Evolutionary conservation across 1,140 invertebrate species (phyloP).

Genomic region (Drosophila navojoa): DNA sequence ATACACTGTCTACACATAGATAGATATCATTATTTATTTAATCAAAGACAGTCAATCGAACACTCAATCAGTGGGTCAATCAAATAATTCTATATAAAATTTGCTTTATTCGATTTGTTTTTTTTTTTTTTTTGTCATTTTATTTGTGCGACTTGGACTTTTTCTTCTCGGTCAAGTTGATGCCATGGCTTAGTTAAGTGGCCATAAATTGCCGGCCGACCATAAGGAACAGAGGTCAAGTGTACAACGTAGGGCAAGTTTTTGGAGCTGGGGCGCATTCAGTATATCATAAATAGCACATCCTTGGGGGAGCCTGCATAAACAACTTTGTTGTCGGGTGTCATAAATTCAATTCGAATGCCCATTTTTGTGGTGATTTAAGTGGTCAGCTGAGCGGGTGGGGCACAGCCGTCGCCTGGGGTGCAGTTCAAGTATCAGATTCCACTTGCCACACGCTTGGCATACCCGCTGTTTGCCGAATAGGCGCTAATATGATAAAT

Average conservation of each 20-base stretch:
- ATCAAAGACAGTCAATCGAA: not conserved
- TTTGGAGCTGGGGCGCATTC: not conserved
- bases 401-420: slow-evolving; percentile 41
- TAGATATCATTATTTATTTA: too few relatives aligned
- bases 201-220: slow-evolving; percentile 64
- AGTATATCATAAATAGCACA: slow-evolving; percentile 64
- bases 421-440: slow-evolving; percentile 12
- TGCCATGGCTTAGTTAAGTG: slow-evolving; percentile 65
- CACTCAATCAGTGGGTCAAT: not conserved
- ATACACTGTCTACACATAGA: too few relatives aligned
- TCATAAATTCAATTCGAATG: slow-evolving; percentile 83
- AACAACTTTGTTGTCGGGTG: slow-evolving; percentile 61
- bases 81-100: not conserved
- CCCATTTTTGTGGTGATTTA: slow-evolving; percentile 80
- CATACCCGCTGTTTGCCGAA: slow-evolving; percentile 30
- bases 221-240: slow-evolving; percentile 52
- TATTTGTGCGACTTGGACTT: slow-evolving; percentile 1
- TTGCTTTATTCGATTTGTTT: not conserved
- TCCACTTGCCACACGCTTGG: slow-evolving; percentile 10
- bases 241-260: not conserved
- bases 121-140: slow-evolving; percentile 1
- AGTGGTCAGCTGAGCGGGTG: slow-evolving; percentile 56
- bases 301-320: slow-evolving; percentile 46
- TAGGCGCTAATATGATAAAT: slow-evolving; percentile 80
- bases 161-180: slow-evolving; percentile 46